Conservation (phyloP, 2,888 invertebrate genomes). For the Lycophotia porphyrea region DNA sequence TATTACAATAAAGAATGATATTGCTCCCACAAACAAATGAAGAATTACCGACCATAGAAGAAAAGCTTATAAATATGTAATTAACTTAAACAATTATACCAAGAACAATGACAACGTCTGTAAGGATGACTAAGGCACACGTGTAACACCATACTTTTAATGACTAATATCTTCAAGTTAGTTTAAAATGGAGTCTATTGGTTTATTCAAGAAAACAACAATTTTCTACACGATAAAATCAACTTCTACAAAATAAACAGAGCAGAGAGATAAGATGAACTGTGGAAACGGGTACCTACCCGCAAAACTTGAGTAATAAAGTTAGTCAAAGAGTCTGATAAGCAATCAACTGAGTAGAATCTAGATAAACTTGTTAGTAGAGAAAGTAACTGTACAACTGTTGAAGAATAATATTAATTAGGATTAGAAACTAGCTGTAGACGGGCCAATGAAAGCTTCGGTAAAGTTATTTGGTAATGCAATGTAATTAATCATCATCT, state of each 20-base stretch:
- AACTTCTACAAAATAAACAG: conserved; percentile 24
- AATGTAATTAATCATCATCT: conserved; percentile 20
- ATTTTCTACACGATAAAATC: conserved; percentile 18
- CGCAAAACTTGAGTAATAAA: conserved; percentile 33
- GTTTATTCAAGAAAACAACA: conserved; percentile 8
- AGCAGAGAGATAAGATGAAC: conserved; percentile 36
- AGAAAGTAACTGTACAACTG: conserved; percentile 48
- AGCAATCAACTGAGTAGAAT: conserved; percentile 48
- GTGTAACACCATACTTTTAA: conserved; percentile 10
- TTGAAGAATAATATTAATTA: conserved; percentile 54
- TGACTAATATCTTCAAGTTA: conserved; percentile 20
- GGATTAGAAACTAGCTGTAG: conserved; percentile 50
- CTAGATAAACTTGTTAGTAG: conserved; percentile 57
- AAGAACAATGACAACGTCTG: conserved; percentile 33
- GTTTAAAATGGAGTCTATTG: conserved; percentile 1
- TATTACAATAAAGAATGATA: conserved; percentile 2
- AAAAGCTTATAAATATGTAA: conserved; percentile 25
- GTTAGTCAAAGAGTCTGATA: conserved; percentile 39
- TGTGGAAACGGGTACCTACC: conserved; percentile 20
- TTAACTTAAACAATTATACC: conserved; percentile 30
- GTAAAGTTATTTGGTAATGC: conserved; percentile 13
- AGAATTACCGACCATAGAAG: conserved; percentile 2
- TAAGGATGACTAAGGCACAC: conserved; percentile 15
- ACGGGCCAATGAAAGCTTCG: conserved; percentile 24
- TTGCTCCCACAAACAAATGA: background rate